Percentiles rank a stretch among this genome's conserved stretches.
These are phyloP conservation scores for Seriola quinqueradiata DNA, from an alignment of 2,113 vertebrate genomes.

Conservation along the genomic window DNA sequence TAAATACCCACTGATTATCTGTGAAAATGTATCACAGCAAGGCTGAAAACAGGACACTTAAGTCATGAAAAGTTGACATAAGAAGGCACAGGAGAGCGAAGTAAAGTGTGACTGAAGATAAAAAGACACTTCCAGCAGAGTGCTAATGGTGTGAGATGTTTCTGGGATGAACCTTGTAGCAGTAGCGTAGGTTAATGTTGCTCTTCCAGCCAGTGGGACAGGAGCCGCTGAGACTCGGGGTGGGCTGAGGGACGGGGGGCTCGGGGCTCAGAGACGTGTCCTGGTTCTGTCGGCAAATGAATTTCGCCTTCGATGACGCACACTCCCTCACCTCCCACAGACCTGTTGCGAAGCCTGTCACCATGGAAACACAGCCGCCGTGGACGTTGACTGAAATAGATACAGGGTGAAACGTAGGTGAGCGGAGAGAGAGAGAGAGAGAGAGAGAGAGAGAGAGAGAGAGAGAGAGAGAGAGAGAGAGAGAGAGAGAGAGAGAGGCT, in stretches of 20 bases:
- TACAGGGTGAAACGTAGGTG: conserved; percentile 28
- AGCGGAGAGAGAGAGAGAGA: background rate
- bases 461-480: too few species aligned
- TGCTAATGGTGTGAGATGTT: background rate
- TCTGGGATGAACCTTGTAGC: conserved; percentile 90
- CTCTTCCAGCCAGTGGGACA: conserved; percentile 92
- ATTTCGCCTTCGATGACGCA: conserved; percentile 87
- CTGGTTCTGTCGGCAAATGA: conserved; percentile 94
- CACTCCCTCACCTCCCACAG: conserved; percentile 92
- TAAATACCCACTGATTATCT: background rate
- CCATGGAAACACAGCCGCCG: conserved; percentile 93
- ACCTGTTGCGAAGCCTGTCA: conserved; percentile 89
- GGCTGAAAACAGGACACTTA: background rate
- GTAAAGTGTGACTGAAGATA: background rate
- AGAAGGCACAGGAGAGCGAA: background rate
- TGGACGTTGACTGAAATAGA: conserved; percentile 82
- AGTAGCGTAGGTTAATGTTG: conserved; percentile 89
- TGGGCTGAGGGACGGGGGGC: conserved; percentile 87
- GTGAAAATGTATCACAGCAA: background rate
- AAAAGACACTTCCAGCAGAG: background rate
- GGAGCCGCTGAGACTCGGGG: conserved; percentile 89
- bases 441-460: background rate
- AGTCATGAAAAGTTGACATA: background rate
- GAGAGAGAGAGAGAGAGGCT: background rate
- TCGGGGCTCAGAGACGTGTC: conserved; percentile 87